These are phyloP conservation scores for Lanistes nyassanus DNA, from an alignment of 1,140 invertebrate genomes.

Conservation along the genomic window DNA sequence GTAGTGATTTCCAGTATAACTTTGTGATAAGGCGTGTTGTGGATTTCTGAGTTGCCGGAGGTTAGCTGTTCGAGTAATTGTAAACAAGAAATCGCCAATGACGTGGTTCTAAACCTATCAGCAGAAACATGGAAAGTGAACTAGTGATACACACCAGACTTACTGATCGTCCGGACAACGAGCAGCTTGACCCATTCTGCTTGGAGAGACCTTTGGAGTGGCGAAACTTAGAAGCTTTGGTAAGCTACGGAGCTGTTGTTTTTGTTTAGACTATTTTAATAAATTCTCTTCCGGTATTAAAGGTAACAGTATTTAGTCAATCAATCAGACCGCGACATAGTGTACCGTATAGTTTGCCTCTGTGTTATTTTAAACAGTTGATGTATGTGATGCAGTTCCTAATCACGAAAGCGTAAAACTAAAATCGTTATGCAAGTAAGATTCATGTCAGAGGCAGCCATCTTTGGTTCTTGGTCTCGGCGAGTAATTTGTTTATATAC, in stretches of 20 bases:
- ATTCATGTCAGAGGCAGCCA: neutral
- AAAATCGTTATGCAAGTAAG: neutral
- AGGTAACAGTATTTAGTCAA: neutral
- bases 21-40: no score
- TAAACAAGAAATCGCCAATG: no score
- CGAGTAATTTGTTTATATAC: no score
- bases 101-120: no score
- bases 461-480: neutral
- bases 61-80: no score
- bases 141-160: constrained; percentile 7
- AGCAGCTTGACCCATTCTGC: constrained; percentile 27
- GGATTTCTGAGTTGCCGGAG: no score
- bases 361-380: neutral
- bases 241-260: constrained; percentile 15
- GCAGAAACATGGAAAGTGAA: neutral
- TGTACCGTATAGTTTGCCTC: neutral
- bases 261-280: neutral
- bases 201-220: constrained; percentile 30
- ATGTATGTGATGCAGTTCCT: neutral
- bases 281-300: neutral
- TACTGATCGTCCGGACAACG: constrained; percentile 20
- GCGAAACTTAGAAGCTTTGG: constrained; percentile 38
- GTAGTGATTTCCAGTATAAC: no score
- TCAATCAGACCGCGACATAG: neutral
- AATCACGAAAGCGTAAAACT: neutral